These are phyloP conservation scores for Gobiocypris rarus DNA, from an alignment of 2,113 vertebrate genomes.

Conservation along the genomic window DNA sequence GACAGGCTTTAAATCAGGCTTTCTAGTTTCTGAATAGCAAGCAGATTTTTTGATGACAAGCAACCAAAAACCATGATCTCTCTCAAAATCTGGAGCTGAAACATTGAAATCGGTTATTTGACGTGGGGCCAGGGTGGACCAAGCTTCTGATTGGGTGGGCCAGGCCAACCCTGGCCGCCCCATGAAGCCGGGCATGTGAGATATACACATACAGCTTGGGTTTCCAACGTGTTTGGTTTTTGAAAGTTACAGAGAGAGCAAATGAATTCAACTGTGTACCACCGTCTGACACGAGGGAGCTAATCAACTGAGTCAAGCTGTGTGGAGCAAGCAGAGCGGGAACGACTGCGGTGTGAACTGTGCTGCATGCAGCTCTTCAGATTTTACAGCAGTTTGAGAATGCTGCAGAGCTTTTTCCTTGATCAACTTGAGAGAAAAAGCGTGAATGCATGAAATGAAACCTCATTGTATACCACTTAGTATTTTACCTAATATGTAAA, in stretches of 20 bases:
- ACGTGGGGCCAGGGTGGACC: too few relatives aligned
- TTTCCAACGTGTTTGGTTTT: slow-evolving; percentile 1
- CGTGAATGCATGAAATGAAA: not conserved
- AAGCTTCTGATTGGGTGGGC: too few relatives aligned
- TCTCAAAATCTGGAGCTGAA: too few relatives aligned
- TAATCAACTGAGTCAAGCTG: slow-evolving; percentile 45
- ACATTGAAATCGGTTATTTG: too few relatives aligned
- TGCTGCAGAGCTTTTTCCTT: not conserved
- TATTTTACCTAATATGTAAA: not conserved
- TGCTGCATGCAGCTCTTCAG: not conserved
- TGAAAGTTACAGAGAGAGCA: not conserved
- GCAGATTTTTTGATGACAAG: too few relatives aligned
- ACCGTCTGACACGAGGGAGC: slow-evolving; percentile 28
- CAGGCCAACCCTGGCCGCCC: too few relatives aligned
- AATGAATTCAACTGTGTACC: slow-evolving; percentile 23
- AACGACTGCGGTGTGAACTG: not conserved
- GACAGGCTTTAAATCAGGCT: too few relatives aligned
- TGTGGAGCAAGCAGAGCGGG: slow-evolving; percentile 7
- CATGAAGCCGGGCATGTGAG: too few relatives aligned
- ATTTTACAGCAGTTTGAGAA: slow-evolving; percentile 12
- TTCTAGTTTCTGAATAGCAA: too few relatives aligned
- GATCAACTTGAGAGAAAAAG: not conserved
- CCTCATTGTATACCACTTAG: not conserved
- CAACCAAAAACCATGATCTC: too few relatives aligned
- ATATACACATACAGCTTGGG: slow-evolving; percentile 2